Base-by-base conservation (phyloP, 2,888 invertebrate genomes). In the Lingula anatina region DNA sequence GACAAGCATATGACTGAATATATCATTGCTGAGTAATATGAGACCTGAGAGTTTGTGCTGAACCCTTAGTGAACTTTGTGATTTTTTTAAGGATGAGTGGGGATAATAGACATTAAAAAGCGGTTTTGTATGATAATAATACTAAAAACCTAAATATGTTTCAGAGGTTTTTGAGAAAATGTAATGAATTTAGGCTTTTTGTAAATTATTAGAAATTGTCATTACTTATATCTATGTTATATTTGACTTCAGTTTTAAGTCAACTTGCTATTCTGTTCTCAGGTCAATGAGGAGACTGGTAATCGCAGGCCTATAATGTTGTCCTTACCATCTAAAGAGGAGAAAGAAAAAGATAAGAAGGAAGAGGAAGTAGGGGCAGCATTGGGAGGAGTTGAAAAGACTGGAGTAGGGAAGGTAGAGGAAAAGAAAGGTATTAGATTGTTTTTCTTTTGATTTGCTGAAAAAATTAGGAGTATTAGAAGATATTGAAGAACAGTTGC, bases 281-380 rank as follows among this genome's bases (percentile, higher is more conserved):
- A 82, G 78, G 71, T 81, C 15, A 90, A 89, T 72, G 89, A 89
- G 68, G 89, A 89, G 60, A 88, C 87, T 25, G 87, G 86, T n/a
- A 89, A 87, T 62, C 82, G 87, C 61, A 80, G 89, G 44, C 89
- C 89, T 0, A 85, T 90, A 23, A 85, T 87, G 61, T 83, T 89
- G 75, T 83, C 78, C 31, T 64, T 78, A 23, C 73, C 71, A 26
- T 52, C 62, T 9, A 60, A 63, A 44, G 69, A 73, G 51, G 70
- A 70, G 45, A 55, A 48, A 44, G 41, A 57, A 20, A 49, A 27
- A 44, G 39, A 26, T 25, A 43, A 31, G 40, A 44, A 54, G 31
- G 47, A 55, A 41, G n/a, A 49, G 26, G 57, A 63, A 46, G 52
- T 51, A 49, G 54, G 55, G 21, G 31, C 45, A 20, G 28, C 5